Percentiles rank a stretch among this genome's conserved stretches.
These are phyloP conservation scores for Plutomurus gul DNA, from an alignment of 1,140 invertebrate genomes.

Conservation along the genomic window DNA sequence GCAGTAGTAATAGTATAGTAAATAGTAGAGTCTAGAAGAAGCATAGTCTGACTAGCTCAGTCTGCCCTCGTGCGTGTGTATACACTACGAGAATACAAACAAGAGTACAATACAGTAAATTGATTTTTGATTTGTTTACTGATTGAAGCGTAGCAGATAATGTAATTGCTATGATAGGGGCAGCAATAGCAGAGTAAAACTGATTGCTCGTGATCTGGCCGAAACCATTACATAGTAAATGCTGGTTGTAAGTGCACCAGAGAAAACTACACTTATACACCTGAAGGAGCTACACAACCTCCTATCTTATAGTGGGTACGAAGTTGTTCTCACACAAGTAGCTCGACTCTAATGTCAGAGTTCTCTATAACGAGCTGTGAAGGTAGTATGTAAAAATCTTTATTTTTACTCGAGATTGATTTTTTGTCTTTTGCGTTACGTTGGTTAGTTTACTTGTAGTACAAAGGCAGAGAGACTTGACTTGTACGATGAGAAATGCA, in stretches of 20 bases:
- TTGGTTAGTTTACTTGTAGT: neutral
- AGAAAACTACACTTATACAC: too few species aligned
- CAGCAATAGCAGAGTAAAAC: neutral
- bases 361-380: neutral
- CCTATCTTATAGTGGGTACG: too few species aligned
- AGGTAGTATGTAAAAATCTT: neutral
- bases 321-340: too few species aligned
- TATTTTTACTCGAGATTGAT: neutral
- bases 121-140: constrained; percentile 23
- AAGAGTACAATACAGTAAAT: neutral
- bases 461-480: too few species aligned
- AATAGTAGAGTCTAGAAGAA: too few species aligned
- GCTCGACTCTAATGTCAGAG: too few species aligned
- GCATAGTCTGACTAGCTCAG: neutral
- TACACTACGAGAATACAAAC: too few species aligned
- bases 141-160: constrained; percentile 9
- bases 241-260: too few species aligned
- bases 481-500: neutral
- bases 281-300: too few species aligned
- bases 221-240: neutral
- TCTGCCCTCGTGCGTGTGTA: neutral
- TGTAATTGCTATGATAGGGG: constrained; percentile 19
- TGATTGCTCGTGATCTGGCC: neutral
- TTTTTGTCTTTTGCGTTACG: neutral
- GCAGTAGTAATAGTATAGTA: too few species aligned